Conservation (phyloP, 2,113 vertebrate species). For the Hassar affinis region DNA sequence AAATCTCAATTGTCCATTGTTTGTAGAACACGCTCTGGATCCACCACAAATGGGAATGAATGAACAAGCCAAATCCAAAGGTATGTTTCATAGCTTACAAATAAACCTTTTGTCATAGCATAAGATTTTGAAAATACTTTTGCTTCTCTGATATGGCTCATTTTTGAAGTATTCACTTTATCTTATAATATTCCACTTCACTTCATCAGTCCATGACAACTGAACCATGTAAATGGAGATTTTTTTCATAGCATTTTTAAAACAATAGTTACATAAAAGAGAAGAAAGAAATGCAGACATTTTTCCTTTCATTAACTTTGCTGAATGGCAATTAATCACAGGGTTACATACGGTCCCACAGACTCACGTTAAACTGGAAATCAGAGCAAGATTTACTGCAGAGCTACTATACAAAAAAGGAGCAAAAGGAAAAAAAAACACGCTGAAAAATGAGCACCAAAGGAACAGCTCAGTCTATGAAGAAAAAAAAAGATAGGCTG, state of each 20-base stretch:
- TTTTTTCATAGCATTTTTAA: slow-evolving; percentile 8
- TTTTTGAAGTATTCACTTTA: neutral
- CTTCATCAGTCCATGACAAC: slow-evolving; percentile 11
- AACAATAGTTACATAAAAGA: slow-evolving; percentile 16
- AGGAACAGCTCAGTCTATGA: slow-evolving; percentile 13
- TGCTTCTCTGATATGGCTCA: neutral
- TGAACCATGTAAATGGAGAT: slow-evolving; percentile 30
- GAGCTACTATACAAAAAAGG: slow-evolving; percentile 27
- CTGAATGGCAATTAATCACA: slow-evolving; percentile 47
- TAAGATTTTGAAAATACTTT: neutral
- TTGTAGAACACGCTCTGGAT: neutral
- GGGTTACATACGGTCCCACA: slow-evolving; percentile 36
- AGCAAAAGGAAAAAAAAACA: slow-evolving; percentile 35
- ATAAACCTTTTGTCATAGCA: neutral
- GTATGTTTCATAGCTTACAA: neutral
- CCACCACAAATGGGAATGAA: neutral
- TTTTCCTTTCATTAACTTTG: slow-evolving; percentile 43
- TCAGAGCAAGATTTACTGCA: slow-evolving; percentile 48
- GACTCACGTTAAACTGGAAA: slow-evolving; percentile 44
- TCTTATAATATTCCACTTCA: neutral
- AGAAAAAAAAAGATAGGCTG: slow-evolving; percentile 6
- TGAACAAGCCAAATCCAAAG: neutral
- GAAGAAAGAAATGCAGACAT: slow-evolving; percentile 36
- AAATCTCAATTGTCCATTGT: neutral
- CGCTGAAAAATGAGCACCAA: slow-evolving; percentile 36